phyloP scores from a whole-genome alignment of 2,888 invertebrate species.

The Branchinecta sandiegonensis region DNA sequence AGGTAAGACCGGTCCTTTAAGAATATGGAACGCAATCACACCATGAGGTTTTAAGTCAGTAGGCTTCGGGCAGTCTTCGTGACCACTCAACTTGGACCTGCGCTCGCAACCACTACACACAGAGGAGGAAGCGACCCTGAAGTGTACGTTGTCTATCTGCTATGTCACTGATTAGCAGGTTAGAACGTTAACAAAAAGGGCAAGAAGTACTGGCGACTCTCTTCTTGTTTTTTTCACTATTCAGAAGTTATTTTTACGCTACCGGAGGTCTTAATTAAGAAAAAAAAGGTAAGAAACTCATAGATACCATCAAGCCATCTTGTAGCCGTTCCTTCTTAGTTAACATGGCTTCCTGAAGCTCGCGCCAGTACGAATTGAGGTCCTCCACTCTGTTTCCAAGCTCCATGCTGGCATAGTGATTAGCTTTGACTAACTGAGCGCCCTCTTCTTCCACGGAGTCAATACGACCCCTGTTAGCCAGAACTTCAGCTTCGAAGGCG shows the following conservation, averaged over 20 bases:
- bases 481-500: slow-evolving; percentile 86
- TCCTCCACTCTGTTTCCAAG: slow-evolving; percentile 68
- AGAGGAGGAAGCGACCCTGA: too few relatives aligned
- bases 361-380: slow-evolving; percentile 71
- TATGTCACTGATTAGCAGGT: too few relatives aligned
- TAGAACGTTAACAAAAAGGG: too few relatives aligned
- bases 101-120: too few relatives aligned
- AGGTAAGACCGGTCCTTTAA: too few relatives aligned
- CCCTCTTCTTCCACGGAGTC: slow-evolving; percentile 67
- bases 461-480: slow-evolving; percentile 73
- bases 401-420: slow-evolving; percentile 78
- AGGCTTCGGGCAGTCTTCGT: too few relatives aligned
- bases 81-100: too few relatives aligned
- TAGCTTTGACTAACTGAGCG: slow-evolving; percentile 51
- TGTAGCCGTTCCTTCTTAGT: slow-evolving; percentile 68
- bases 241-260: background rate
- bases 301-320: slow-evolving; percentile 56
- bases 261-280: background rate
- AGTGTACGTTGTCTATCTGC: too few relatives aligned
- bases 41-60: too few relatives aligned
- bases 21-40: too few relatives aligned
- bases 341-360: slow-evolving; percentile 62
- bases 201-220: too few relatives aligned
- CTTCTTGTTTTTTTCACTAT: background rate
- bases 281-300: background rate